Base-by-base conservation (phyloP, 2,113 vertebrate genomes). In the Oriolus oriolus region DNA sequence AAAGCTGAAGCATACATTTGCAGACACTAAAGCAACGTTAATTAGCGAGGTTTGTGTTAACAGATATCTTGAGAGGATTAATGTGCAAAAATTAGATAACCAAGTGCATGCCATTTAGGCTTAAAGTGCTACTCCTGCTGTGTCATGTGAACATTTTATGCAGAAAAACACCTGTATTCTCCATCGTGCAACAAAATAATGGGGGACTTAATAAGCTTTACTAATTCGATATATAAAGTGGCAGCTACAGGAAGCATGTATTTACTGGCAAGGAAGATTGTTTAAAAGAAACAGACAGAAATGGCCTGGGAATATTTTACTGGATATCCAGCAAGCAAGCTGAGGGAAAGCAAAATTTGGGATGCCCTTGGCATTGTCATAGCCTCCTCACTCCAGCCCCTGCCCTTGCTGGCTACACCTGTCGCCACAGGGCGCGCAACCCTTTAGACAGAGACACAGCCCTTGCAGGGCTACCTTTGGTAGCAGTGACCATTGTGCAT, bases 101-200 rank as follows among this genome's bases (percentile, higher is more conserved):
- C 8, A 90, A 93, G 85, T 89, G 49, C 50, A 27, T 21, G 50
- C 44, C 59, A 78, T 83, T 95, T 91, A 70, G 47, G 68, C 63
- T 95, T 96, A 95, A 82, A 93, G 84, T 95, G 90, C 44, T 63
- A 24, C 68, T 96, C 93, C 94, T 75, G 65, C 93, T 96, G 97
- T 77, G 89, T 63, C 37, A 53, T 92, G 77, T 73, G 71, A 88
- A 81, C 94, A 95, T 70, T 70, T 83, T 83, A 78, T 78, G 64
- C 49, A 52, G 89, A 94, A 91, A 95, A 84, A 23, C 77, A 94
- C 80, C 89, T 96, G 90, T 60, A 66, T 60, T 85, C 39, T 82
- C 65, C 31, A 42, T 10, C 77, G 80, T 44, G 59, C 41, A 91
- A 69, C 82, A 94, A 91, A 91, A 92, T 95, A 96, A 96, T 69